Evolutionary conservation across 2,797 vertebrate species (phyloP), one percentile per base, ranked within the genome.

Genomic region (Gymnoscopelus braueri): DNA sequence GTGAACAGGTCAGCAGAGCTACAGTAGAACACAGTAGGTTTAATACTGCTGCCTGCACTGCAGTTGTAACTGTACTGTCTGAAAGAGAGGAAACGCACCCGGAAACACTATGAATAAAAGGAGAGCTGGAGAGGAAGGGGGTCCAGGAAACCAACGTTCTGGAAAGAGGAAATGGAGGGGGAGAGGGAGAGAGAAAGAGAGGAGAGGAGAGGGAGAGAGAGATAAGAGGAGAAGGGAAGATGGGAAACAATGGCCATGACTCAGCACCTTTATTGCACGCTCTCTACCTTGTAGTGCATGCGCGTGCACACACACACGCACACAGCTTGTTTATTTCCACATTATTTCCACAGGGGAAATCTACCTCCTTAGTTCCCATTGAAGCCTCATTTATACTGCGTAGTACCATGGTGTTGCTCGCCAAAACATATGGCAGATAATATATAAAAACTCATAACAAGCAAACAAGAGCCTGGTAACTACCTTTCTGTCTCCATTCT

Each of bases 231-330:
- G 39, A 8, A 15, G 14, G 58, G 14, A 3, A 15, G 29, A 60
- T 12, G 44, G 29, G n/a, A 59, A n/a, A 39, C 26, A 83, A 78
- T 75, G 47, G 74, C 64, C 60, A 52, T 90, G 91, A 88, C 84
- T 89, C 87, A 88, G 87, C 84, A 83, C 44, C 53, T 39, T 57
- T 54, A 9, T 60, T 10, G 23, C 12, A 14, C 59, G 55, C 71
- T 58, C 26, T 1, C 55, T 15, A 12, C 65, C 23, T 23, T 56
- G 50, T 44, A 48, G 35, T 32, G 13, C 39, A 5, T 19, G 23
- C 56, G 11, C 39, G 10, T n/a, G 5, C 51, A 53, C 32, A 24
- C 52, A 65, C 63, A 47, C 39, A 35, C 64, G 39, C 49, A 7
- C 23, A 12, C 58, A 29, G 26, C 26, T 29, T 29, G 26, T 29